A percentile compares a stretch with the other conserved stretches of the same genome.
phyloP scores from a whole-genome alignment of 37 sponge, comb jelly and placozoan species.

The Cliona cf. orientalis region DNA sequence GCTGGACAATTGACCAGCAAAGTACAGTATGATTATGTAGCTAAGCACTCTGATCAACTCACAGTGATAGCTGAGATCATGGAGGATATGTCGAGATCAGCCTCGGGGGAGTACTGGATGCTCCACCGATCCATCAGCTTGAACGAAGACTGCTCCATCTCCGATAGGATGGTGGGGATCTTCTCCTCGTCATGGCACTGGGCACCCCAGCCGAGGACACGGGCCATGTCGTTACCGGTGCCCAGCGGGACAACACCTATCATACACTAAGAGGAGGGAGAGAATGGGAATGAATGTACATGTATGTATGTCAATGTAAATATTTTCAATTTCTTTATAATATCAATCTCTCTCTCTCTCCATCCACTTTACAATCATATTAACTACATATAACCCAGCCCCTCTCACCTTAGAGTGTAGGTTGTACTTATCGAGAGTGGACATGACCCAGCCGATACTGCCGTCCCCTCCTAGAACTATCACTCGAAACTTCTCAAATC shows the following conservation, averaged over 20 bases:
- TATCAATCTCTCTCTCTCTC: neutral
- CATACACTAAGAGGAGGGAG: constrained; percentile 66
- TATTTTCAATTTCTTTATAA: neutral
- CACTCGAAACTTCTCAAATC: constrained; percentile 85
- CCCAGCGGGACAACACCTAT: constrained; percentile 93
- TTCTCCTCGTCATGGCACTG: constrained; percentile 87
- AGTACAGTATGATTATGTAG: too few relatives aligned
- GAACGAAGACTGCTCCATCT: constrained; percentile 80
- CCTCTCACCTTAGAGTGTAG: constrained; percentile 80
- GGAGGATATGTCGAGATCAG: neutral
- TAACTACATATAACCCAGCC: neutral
- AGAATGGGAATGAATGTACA: neutral
- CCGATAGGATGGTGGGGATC: constrained; percentile 69
- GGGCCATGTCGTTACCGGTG: constrained; percentile 95
- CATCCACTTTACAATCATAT: neutral
- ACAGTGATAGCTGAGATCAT: neutral
- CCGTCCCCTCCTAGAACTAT: constrained; percentile 97
- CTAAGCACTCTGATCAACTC: constrained; percentile 11
- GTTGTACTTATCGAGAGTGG: constrained; percentile 81
- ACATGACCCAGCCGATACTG: constrained; percentile 95
- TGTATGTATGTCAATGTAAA: neutral
- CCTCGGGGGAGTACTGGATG: constrained; percentile 50
- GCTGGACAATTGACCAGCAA: too few relatives aligned
- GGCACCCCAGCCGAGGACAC: constrained; percentile 96
- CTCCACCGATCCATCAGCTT: constrained; percentile 90